phyloP scores from a whole-genome alignment of 2,113 vertebrate genomes.

The Aptenodytes forsteri region DNA sequence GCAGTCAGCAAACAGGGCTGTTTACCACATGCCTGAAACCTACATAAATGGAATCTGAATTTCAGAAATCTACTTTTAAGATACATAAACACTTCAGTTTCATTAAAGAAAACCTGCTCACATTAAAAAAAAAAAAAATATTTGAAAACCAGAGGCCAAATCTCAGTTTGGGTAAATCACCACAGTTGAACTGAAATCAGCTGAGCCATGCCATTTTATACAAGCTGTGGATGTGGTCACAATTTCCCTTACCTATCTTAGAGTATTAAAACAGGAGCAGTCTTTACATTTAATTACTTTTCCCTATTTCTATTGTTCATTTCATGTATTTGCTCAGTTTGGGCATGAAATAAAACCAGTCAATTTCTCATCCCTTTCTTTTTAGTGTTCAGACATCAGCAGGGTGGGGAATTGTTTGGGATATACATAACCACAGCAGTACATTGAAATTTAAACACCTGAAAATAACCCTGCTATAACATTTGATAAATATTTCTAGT shows the following conservation, averaged over 20 bases:
- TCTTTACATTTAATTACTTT: background rate
- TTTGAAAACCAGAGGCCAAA: background rate
- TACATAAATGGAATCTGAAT: background rate
- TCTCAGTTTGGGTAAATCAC: background rate
- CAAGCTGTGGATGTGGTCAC: background rate
- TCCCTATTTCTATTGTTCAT: background rate
- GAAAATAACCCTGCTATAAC: background rate
- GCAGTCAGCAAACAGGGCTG: background rate
- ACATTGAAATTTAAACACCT: background rate
- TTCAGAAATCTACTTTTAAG: background rate
- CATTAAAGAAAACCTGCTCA: background rate
- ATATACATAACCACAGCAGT: background rate
- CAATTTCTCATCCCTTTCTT: background rate
- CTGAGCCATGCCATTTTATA: background rate
- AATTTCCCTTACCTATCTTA: background rate
- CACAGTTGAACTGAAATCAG: background rate
- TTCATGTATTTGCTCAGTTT: background rate
- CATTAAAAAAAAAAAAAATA: background rate
- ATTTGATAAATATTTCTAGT: background rate
- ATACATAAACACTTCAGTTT: background rate
- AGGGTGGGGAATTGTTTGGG: background rate
- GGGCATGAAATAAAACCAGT: background rate
- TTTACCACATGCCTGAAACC: background rate
- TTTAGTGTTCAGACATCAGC: background rate
- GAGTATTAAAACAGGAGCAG: background rate